Evolutionary conservation across 2,113 vertebrate species (phyloP), one percentile per base, ranked within the genome.

Genomic region (Pluvianellus socialis): DNA sequence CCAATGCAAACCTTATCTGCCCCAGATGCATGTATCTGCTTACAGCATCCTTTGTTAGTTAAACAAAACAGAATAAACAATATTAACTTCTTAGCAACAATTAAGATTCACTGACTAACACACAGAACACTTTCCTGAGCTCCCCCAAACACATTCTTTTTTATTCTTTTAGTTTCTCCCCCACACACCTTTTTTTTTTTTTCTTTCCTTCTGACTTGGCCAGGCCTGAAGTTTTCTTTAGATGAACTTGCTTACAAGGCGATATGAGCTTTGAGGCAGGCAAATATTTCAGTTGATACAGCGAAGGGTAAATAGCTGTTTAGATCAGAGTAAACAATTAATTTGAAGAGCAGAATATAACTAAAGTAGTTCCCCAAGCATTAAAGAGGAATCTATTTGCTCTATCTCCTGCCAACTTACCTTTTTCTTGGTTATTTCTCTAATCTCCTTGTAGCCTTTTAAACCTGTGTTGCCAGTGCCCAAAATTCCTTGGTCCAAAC

Each of bases 21-120:
- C 87, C 44, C 7, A 56, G 71, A 92, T 45, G 67, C 90, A 93
- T 19, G 6, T 92, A 95, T 95, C 89, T 96, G 95, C 96, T 94
- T 94, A 96, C 79, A 97, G 86, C 96, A 86, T 80, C 88, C 67
- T 97, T 96, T 95, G 95, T 95, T 95, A 95, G 94, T 90, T 88
- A 97, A 97, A 95, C 95, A 96, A 96, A 97, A 94, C 96, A 96
- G 75, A 95, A 85, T 59, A 72, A n/a, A n/a, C n/a, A n/a, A n/a
- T n/a, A n/a, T n/a, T n/a, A n/a, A n/a, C n/a, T n/a, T n/a, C n/a
- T n/a, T n/a, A n/a, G n/a, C n/a, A n/a, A n/a, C n/a, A n/a, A n/a
- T n/a, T 96, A 94, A 96, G 68, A 92, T 93, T 91, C 77, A 82
- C 86, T 90, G 95, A 74, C 83, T 95, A 89, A 92, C 73, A 73